Percentiles rank a stretch among this genome's conserved stretches.
Conservation (phyloP, 2,113 vertebrate species). For the Plecotus auritus region DNA sequence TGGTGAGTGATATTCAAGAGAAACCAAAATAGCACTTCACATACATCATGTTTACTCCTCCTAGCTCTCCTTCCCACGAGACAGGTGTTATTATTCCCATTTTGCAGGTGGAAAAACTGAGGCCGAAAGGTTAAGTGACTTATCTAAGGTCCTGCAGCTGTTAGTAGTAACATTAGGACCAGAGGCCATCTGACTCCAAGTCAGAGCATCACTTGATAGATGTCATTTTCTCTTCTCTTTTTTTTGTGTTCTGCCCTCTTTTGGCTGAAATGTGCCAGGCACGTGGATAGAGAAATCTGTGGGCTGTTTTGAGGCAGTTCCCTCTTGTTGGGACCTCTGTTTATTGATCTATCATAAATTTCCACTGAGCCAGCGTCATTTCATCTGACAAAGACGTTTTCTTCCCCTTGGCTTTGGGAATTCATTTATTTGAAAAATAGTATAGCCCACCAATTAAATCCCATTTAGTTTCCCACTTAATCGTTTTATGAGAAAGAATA, state of each 20-base stretch:
- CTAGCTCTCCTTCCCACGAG: background rate
- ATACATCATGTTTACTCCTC: background rate
- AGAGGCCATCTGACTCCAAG: background rate
- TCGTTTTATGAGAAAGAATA: slow-evolving; percentile 31
- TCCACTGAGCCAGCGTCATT: background rate
- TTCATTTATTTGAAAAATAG: slow-evolving; percentile 2
- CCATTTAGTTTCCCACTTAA: background rate
- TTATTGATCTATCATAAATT: background rate
- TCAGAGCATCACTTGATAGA: background rate
- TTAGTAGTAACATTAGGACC: accelerated
- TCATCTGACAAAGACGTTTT: background rate
- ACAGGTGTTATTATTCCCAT: background rate
- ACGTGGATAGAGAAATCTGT: background rate
- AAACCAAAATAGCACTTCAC: background rate
- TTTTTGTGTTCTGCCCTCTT: background rate
- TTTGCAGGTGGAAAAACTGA: background rate
- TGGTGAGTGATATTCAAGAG: background rate
- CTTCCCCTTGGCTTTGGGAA: background rate
- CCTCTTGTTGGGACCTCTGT: background rate
- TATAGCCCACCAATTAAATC: background rate
- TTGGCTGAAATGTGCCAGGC: background rate
- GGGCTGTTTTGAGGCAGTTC: background rate
- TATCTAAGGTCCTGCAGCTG: background rate
- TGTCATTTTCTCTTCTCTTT: background rate
- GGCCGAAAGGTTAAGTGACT: background rate